These are phyloP conservation scores for Alsophila aescularia DNA, from an alignment of 2,888 invertebrate species.

Conservation along the genomic window DNA sequence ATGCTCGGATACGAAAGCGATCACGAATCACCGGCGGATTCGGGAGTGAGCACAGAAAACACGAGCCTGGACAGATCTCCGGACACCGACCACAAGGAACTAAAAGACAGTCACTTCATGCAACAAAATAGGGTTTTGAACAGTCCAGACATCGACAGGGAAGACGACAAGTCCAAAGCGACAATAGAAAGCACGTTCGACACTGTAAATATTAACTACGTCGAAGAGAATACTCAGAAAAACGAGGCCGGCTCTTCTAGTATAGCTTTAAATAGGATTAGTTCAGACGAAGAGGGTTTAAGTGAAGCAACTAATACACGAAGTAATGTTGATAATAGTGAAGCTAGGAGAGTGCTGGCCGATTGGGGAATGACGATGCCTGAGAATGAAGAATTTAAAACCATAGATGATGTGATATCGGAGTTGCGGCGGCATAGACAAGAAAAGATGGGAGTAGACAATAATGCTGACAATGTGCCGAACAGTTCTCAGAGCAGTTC, in stretches of 20 bases:
- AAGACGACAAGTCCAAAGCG: conserved; percentile 19
- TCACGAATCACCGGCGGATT: conserved; percentile 82
- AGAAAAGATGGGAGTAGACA: conserved; percentile 56
- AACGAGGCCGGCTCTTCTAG: conserved; percentile 72
- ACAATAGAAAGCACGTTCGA: conserved; percentile 69
- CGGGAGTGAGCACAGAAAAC: conserved; percentile 90
- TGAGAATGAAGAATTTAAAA: conserved; percentile 58
- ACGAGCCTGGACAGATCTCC: conserved; percentile 88
- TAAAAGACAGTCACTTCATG: conserved; percentile 55
- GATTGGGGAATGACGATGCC: conserved; percentile 57
- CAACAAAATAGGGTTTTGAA: conserved; percentile 75
- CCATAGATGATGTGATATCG: conserved; percentile 68
- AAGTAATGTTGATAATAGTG: conserved; percentile 31
- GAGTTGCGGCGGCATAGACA: conserved; percentile 65
- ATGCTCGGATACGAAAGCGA: conserved; percentile 80
- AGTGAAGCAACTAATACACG: conserved; percentile 49
- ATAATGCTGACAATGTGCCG: conserved; percentile 48
- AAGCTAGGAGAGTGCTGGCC: conserved; percentile 50
- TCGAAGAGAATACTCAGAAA: conserved; percentile 64
- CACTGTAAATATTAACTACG: conserved; percentile 71
- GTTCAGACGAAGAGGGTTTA: conserved; percentile 54
- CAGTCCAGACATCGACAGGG: conserved; percentile 22
- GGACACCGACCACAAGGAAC: conserved; percentile 78
- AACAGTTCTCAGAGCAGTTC: conserved; percentile 55
- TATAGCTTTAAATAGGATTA: conserved; percentile 57